A percentile compares a stretch with the other conserved stretches of the same genome.
Conservation (phyloP, 2,113 vertebrate species). For the Oryzias curvinotus region DNA sequence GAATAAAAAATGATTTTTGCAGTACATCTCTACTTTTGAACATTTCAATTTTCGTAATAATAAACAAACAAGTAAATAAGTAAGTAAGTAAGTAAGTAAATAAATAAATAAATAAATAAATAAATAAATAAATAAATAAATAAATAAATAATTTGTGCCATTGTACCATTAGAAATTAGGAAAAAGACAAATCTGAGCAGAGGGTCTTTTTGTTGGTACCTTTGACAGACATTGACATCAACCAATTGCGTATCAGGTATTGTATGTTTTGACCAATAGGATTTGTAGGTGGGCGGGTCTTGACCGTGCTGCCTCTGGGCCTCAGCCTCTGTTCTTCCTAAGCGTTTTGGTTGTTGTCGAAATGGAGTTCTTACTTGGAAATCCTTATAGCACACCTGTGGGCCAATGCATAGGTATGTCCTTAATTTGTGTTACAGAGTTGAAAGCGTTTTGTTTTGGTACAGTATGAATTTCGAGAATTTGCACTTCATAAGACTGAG, state of each 20-base stretch:
- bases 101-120: too few species aligned
- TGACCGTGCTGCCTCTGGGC: constrained; percentile 18
- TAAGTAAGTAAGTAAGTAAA: too few species aligned
- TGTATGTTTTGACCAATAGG: constrained; percentile 45
- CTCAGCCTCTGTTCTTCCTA: constrained; percentile 54
- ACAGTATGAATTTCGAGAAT: background rate
- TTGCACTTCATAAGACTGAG: background rate
- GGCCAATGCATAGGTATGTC: constrained; percentile 92
- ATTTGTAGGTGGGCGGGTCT: constrained; percentile 41
- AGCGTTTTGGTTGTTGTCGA: constrained; percentile 84
- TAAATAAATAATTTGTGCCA: background rate
- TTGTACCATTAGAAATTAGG: background rate
- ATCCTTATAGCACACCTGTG: constrained; percentile 97
- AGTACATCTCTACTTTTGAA: too few species aligned
- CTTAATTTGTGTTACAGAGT: background rate
- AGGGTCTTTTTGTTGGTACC: constrained; percentile 3
- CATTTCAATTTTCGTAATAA: too few species aligned
- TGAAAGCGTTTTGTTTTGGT: background rate
- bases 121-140: background rate
- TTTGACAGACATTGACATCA: constrained; percentile 28
- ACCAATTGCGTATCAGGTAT: background rate
- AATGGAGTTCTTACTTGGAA: constrained; percentile 98
- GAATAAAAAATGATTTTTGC: too few species aligned
- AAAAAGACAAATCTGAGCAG: constrained; percentile 2
- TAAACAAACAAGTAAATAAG: too few species aligned